These are phyloP conservation scores for Crocuta crocuta DNA, from an alignment of 2,113 vertebrate genomes.

Conservation along the genomic window DNA sequence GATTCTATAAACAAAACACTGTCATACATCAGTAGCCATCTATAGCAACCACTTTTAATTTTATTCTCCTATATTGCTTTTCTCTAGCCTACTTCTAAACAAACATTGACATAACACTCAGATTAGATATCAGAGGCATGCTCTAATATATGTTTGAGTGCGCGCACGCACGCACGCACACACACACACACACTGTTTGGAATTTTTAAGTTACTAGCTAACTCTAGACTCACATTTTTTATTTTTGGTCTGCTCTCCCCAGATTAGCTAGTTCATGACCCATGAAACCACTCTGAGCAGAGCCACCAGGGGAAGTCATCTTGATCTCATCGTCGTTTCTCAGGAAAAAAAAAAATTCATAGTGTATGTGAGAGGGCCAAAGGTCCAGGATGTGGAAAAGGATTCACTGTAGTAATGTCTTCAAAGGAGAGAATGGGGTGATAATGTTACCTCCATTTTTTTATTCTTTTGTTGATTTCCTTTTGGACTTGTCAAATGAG, in stretches of 20 bases:
- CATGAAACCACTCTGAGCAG: conserved; percentile 69
- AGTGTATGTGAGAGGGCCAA: conserved; percentile 53
- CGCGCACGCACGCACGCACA: neutral
- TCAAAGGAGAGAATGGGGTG: conserved; percentile 51
- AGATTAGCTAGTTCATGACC: conserved; percentile 80
- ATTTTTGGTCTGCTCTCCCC: conserved; percentile 63
- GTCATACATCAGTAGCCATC: neutral
- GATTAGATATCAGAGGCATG: neutral
- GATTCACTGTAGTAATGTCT: neutral
- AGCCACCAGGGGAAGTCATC: conserved; percentile 49
- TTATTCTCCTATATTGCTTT: neutral
- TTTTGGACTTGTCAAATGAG: conserved; percentile 56
- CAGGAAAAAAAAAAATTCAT: conserved; percentile 47
- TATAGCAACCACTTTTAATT: neutral
- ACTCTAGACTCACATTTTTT: conserved; percentile 59
- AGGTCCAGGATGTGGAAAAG: conserved; percentile 56
- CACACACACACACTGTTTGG: conserved; percentile 39
- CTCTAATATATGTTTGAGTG: neutral
- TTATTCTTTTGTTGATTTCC: conserved; percentile 66
- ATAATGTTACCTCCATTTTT: conserved; percentile 19
- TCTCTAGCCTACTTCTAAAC: neutral
- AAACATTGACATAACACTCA: conserved; percentile 37
- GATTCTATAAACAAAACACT: neutral
- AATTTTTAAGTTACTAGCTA: conserved; percentile 61
- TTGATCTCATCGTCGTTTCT: conserved; percentile 60